These are phyloP conservation scores for Bombus ignitus DNA, from an alignment of 1,140 invertebrate genomes.

Conservation along the genomic window DNA sequence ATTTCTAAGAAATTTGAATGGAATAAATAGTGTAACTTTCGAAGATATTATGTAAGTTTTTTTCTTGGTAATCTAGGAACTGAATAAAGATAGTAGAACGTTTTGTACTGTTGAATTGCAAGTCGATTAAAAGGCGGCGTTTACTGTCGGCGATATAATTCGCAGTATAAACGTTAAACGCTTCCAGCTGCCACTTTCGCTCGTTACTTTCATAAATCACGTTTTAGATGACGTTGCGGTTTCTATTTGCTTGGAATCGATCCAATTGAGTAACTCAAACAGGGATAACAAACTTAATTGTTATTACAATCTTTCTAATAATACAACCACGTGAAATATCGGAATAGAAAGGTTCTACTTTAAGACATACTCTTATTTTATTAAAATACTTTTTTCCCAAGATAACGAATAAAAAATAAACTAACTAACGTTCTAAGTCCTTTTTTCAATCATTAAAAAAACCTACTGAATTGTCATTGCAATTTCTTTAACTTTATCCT, in stretches of 20 bases:
- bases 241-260: slow-evolving; percentile 1
- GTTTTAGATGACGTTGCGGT: not conserved
- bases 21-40: no score
- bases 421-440: no score
- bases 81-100: not conserved
- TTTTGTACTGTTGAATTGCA: not conserved
- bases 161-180: not conserved
- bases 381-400: no score
- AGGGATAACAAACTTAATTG: not conserved
- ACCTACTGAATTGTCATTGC: not conserved
- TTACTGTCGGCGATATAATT: not conserved
- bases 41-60: no score
- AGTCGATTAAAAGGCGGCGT: not conserved
- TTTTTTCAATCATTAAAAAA: not conserved
- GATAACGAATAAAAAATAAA: no score
- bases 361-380: no score
- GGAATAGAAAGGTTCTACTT: no score
- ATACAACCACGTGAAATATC: no score
- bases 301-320: not conserved
- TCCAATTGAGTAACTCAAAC: not conserved
- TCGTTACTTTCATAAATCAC: slow-evolving; percentile 27
- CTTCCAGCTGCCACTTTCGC: slow-evolving; percentile 7
- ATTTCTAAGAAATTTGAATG: no score
- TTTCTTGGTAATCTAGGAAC: not conserved
- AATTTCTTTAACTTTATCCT: not conserved